phyloP scores from a whole-genome alignment of 2,888 invertebrate genomes.

The Drosophila nigricruria region DNA sequence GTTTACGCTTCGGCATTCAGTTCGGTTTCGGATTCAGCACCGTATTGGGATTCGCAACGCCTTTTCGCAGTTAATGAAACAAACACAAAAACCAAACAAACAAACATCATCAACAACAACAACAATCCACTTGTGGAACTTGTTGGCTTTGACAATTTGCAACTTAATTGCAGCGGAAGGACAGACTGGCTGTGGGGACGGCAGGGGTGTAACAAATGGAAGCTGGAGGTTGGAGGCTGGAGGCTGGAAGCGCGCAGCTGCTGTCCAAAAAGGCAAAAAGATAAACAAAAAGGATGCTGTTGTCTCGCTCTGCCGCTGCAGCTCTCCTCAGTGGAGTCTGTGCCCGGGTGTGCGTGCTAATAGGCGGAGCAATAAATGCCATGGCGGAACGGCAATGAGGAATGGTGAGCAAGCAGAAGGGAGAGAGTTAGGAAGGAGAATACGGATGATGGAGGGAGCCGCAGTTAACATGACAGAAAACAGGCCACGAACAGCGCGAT shows the following conservation, averaged over 20 bases:
- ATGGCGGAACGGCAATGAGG: slow-evolving; percentile 25
- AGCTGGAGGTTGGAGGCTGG: slow-evolving; percentile 6
- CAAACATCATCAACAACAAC: slow-evolving; percentile 26
- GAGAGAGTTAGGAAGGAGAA: background rate
- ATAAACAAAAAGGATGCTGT: slow-evolving; percentile 48
- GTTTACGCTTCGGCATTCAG: slow-evolving; percentile 25
- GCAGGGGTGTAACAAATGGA: background rate
- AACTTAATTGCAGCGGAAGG: slow-evolving; percentile 71
- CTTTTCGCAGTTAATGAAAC: slow-evolving; percentile 58
- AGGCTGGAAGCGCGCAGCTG: slow-evolving; percentile 32
- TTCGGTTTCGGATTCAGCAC: slow-evolving; percentile 25
- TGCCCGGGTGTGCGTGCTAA: slow-evolving; percentile 60
- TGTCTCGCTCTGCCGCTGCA: slow-evolving; percentile 22
- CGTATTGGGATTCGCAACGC: slow-evolving; percentile 41
- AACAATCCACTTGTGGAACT: slow-evolving; percentile 75
- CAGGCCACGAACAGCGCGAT: slow-evolving; percentile 47
- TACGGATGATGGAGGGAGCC: slow-evolving; percentile 4
- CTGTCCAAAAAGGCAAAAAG: slow-evolving; percentile 33
- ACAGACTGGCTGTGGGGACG: slow-evolving; percentile 1
- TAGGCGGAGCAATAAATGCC: slow-evolving; percentile 78
- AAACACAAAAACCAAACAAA: slow-evolving; percentile 50
- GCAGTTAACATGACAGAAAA: slow-evolving; percentile 45
- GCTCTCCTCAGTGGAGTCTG: slow-evolving; percentile 9
- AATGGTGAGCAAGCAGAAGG: background rate
- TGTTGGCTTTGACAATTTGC: slow-evolving; percentile 76